Conservation (phyloP, 2,888 invertebrate species). For the Plebejus argus region DNA sequence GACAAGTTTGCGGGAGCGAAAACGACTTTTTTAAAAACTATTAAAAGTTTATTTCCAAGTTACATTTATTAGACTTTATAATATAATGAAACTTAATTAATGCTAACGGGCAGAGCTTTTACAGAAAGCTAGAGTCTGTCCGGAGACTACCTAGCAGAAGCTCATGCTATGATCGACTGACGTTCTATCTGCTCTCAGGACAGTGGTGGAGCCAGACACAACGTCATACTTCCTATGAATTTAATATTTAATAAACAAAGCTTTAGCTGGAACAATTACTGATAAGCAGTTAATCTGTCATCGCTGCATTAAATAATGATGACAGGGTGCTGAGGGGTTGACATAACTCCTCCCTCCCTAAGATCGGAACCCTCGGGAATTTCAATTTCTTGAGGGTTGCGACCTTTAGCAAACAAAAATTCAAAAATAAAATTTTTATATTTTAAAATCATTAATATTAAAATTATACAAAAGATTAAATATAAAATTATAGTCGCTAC, state of each 20-base stretch:
- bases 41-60: not conserved
- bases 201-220: too few species aligned
- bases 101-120: not conserved
- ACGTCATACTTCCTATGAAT: too few species aligned
- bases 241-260: too few species aligned
- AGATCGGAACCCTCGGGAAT: slow-evolving; percentile 27
- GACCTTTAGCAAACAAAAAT: not conserved
- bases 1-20: slow-evolving; percentile 33
- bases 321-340: not conserved
- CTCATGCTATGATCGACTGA: too few species aligned
- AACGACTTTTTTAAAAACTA: not conserved
- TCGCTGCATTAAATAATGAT: too few species aligned
- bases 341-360: slow-evolving; percentile 32
- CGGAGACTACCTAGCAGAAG: too few species aligned
- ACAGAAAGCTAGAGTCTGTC: too few species aligned
- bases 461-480: not conserved
- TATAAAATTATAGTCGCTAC: slow-evolving; percentile 18
- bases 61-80: not conserved
- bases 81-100: slow-evolving; percentile 33
- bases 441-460: not conserved
- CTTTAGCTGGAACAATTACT: too few species aligned
- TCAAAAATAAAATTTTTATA: not conserved
- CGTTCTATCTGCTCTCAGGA: too few species aligned
- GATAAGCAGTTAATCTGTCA: too few species aligned
- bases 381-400: slow-evolving; percentile 20